These are phyloP conservation scores for Amazona guildingii DNA, from an alignment of 2,113 vertebrate genomes.

Conservation along the genomic window DNA sequence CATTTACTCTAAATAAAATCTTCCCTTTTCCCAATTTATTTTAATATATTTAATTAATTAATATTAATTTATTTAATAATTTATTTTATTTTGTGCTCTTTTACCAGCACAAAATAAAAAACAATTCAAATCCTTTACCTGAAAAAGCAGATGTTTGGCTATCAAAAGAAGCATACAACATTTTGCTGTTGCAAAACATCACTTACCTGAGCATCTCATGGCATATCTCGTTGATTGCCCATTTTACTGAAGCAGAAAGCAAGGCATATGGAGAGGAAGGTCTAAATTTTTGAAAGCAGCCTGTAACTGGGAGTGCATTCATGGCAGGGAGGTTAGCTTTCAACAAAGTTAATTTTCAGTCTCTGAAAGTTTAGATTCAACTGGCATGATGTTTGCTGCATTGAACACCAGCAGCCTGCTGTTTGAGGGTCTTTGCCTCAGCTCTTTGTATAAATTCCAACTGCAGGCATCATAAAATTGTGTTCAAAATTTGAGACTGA, in stretches of 20 bases:
- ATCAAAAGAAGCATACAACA: background rate
- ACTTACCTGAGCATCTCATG: background rate
- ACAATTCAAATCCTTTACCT: background rate
- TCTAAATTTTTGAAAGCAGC: background rate
- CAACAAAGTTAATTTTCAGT: background rate
- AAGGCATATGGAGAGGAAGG: background rate
- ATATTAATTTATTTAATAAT: too few relatives aligned
- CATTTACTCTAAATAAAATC: background rate
- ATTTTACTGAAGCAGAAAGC: background rate
- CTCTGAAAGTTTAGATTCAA: background rate
- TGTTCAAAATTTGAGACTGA: background rate
- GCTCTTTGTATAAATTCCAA: background rate
- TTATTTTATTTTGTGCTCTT: background rate
- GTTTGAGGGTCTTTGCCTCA: background rate
- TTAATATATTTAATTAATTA: background rate
- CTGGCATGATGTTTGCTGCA: background rate
- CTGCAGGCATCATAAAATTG: background rate
- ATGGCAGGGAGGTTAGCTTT: background rate
- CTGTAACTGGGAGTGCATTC: background rate
- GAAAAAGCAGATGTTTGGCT: background rate
- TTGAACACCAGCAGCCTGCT: background rate
- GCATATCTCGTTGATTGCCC: background rate
- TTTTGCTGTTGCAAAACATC: background rate
- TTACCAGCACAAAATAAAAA: background rate
- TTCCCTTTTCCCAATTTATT: background rate